Base-by-base conservation (phyloP, 2,888 invertebrate genomes). In the Notodonta ziczac region DNA sequence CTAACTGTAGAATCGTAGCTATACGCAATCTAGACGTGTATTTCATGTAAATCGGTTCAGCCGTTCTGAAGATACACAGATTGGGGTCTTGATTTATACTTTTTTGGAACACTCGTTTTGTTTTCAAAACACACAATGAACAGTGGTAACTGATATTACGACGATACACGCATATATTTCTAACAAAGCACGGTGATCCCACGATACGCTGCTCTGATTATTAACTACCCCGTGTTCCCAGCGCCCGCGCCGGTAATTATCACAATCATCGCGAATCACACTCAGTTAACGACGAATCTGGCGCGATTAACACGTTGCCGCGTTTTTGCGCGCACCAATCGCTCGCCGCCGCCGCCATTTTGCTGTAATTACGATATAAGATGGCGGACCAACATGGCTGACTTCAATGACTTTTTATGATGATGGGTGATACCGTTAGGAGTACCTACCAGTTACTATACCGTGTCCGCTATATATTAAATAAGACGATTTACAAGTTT, bases 271-370 rank as follows among this genome's bases (percentile, higher is more conserved):
- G 80, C 76, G 86, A 86, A 88, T 88, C 86, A 84, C 84, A 85
- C 87, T 86, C 87, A 82, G 85, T 87, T 89, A 90, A 79, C 83
- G 80, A 77, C 82, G 84, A 89, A 90, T 90, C 90, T 89, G 86
- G 80, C 79, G 83, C 84, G 86, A 87, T 90, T 89, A 90, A 83
- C 86, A 87, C 89, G 86, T 83, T 78, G 82, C 74, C 68, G 70
- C 77, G 78, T 89, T 88, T 89, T 89, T 90, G 83, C 82, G 77
- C 80, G 78, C 77, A 77, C 89, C 88, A 87, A 89, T 87, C 82
- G 78, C 60, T 67, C 65, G 73, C 72, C 68, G 71, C 70, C 70
- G 74, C 83, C 70, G 88, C 89, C 92, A 92, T 91, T 86, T 88
- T 87, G 85, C 71, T 62, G 80, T 83, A 88, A 90, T 90, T 89